A percentile compares a stretch with the other conserved stretches of the same genome.
phyloP scores from a whole-genome alignment of 2,888 invertebrate species.

The Philonicus albiceps region DNA sequence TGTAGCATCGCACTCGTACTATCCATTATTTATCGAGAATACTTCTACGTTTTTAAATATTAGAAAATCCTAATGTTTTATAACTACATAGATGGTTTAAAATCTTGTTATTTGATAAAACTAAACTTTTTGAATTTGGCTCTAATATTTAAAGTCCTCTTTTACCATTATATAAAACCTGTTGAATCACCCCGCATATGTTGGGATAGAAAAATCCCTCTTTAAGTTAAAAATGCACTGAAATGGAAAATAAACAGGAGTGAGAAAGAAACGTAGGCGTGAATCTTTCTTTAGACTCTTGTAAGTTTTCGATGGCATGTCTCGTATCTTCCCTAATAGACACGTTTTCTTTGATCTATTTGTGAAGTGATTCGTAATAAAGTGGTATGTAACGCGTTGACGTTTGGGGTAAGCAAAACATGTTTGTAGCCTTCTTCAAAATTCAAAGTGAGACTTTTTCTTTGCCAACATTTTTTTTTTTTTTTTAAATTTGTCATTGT shows the following conservation, averaged over 20 bases:
- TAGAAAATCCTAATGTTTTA: no score
- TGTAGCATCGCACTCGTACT: no score
- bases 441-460: background rate
- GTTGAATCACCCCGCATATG: background rate
- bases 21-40: no score
- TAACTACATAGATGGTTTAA: no score
- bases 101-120: no score
- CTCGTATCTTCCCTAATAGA: slow-evolving; percentile 3
- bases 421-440: background rate
- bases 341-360: slow-evolving; percentile 26
- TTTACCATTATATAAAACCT: background rate
- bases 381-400: slow-evolving; percentile 20
- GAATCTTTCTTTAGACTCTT: background rate
- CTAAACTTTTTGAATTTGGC: background rate
- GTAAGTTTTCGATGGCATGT: background rate
- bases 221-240: background rate
- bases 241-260: slow-evolving; percentile 1
- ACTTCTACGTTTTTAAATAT: no score
- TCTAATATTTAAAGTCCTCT: background rate
- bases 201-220: background rate
- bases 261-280: background rate
- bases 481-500: background rate
- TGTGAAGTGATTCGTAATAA: slow-evolving; percentile 31
- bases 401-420: slow-evolving; percentile 1
- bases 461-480: no score